These are phyloP conservation scores for Acromyrmex charruanus DNA, from an alignment of 1,140 invertebrate species.

Conservation along the genomic window DNA sequence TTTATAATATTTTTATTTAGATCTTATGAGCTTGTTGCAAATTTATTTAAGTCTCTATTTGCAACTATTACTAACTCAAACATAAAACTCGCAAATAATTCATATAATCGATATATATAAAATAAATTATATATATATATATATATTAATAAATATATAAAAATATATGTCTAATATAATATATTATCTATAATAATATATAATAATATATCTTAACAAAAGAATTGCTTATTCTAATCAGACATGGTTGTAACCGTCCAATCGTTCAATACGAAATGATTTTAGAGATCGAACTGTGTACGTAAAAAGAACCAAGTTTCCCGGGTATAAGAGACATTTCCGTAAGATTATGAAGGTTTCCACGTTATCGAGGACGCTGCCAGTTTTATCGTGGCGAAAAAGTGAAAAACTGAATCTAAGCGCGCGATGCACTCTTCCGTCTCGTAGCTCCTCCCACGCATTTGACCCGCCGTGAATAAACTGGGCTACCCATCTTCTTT, in stretches of 20 bases:
- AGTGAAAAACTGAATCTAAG: constrained; percentile 58
- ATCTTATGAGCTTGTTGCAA: background rate
- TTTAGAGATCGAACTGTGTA: background rate
- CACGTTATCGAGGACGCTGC: constrained; percentile 33
- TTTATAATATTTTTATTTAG: background rate
- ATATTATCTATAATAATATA: too few species aligned
- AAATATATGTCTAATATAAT: background rate
- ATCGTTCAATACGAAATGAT: background rate
- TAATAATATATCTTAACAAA: background rate
- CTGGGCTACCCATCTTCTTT: constrained; percentile 44
- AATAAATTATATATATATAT: background rate
- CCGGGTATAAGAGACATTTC: constrained; percentile 42
- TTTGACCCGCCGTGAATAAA: constrained; percentile 28
- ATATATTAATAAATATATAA: background rate
- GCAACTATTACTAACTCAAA: background rate
- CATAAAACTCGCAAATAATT: background rate
- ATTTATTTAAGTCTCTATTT: background rate
- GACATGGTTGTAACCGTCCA: constrained; percentile 7
- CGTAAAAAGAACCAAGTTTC: constrained; percentile 27
- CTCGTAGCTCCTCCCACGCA: constrained; percentile 2
- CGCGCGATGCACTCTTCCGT: constrained; percentile 32
- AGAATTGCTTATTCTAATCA: constrained; percentile 3
- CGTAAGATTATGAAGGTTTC: constrained; percentile 50
- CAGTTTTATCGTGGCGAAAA: constrained; percentile 44
- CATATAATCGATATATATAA: too few species aligned